Evolutionary conservation across 2,113 vertebrate genomes (phyloP), one percentile per base, ranked within the genome.

Genomic region (Bos taurus): DNA sequence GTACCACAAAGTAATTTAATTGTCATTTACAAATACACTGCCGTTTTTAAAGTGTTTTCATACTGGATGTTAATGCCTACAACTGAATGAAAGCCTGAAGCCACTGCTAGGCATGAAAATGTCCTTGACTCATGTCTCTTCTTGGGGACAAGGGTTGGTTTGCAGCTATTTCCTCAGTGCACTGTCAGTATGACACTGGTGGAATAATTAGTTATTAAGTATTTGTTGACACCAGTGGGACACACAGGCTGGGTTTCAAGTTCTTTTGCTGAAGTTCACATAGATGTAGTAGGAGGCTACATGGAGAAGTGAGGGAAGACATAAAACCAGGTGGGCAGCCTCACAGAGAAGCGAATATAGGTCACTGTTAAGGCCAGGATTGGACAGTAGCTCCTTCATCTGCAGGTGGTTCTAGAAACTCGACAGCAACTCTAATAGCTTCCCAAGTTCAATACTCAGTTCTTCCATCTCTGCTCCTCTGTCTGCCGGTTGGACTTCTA

Each of bases 11-110:
- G 54, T 92, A 88, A 86, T 92, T 67, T 67, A 78, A 91, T 90
- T 67, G 17, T 64, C 82, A 80, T 88, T 90, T 95, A 40, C 40
- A 92, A 94, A 52, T 85, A 25, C 17, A 11, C 40, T 83, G 50
- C 30, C 1, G 2, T 60, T 95, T 94, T 96, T 91, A 40, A n/a
- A 92, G 64, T 88, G 82, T 95, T 97, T 97, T 94, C 48, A 88
- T 43, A 14, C 56, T 91, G 48, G 17, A 48, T 77, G 78, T 93
- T 88, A 91, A 91, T 81, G 78, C 64, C 52, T 30, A 36, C n/a
- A 54, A 50, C 78, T 54, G 15, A 71, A 46, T 88, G 87, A 88
- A 77, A 57, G 81, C 10, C 57, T 67, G 56, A 89, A 80, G 67
- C 67, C 64, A 33, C 52, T 85, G 89, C 57, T 28, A 64, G 21